Percentiles rank a stretch among this genome's conserved stretches.
Conservation (phyloP, 2,888 invertebrate genomes). For the Helobdella robusta region DNA sequence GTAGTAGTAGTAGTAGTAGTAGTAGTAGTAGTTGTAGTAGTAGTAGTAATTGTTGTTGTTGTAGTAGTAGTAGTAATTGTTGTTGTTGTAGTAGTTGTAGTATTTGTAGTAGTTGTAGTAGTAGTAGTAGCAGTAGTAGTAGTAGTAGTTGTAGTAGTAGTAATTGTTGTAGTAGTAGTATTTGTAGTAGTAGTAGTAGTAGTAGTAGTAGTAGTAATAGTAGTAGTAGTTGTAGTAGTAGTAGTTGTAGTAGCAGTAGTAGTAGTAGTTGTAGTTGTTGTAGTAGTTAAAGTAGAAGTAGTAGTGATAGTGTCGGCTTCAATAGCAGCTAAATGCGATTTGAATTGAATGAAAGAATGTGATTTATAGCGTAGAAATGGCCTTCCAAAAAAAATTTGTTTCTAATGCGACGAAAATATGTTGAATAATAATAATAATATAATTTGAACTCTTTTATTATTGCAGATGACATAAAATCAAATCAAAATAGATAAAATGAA, state of each 20-base stretch:
- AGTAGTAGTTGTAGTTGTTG: background rate
- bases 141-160: constrained; percentile 1
- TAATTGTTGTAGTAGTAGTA: background rate
- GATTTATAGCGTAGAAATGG: no score
- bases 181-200: background rate
- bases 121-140: constrained; percentile 3
- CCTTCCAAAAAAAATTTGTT: no score
- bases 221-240: constrained; percentile 1
- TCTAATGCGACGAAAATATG: no score
- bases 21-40: background rate
- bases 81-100: background rate
- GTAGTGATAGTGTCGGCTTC: no score
- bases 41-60: background rate
- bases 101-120: background rate
- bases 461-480: no score
- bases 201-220: constrained; percentile 3
- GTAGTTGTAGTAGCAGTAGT: constrained; percentile 1
- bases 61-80: constrained; percentile 1
- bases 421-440: no score
- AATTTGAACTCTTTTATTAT: no score
- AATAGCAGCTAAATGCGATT: no score
- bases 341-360: no score
- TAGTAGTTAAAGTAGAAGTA: background rate
- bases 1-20: background rate
- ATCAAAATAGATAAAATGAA: no score